Base-by-base conservation (phyloP, 2,888 invertebrate species). In the Leptinotarsa tumamoca region DNA sequence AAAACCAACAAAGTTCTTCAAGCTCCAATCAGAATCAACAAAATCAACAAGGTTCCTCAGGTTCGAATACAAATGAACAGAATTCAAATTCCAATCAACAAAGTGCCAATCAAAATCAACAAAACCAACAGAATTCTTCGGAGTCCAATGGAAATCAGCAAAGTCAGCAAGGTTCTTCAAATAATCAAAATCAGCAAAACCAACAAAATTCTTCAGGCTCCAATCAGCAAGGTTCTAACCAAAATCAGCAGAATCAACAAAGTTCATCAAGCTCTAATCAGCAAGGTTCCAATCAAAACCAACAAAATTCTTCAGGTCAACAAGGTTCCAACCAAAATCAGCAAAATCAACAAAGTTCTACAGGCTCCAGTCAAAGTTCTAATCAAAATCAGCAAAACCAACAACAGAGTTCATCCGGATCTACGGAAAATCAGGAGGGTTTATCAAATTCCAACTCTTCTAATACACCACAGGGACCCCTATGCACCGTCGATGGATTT, bases 401-500 rank as follows among this genome's bases (percentile, higher is more conserved):
- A 56, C 79, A 70, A 71, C 56, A 78, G 58, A 70, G 70, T 51
- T 67, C 78, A 21, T 75, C 75, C n/a, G 63, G 61, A 23, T 70
- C 78, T 51, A 66, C 14, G 14, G 67, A 17, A 27, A 73, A 73
- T 72, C 80, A 80, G 61, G 74, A 78, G 33, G 74, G 76, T 43
- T 76, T 49, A n/a, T 71, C 71, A 13, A 63, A 50, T 54, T 43
- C 52, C n/a, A 69, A 17, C 14, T 70, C 70, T 49, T 71, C 71
- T n/a, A 72, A 72, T n/a, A 68, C 10, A 17, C 2, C 51, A 17
- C 54, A 52, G 43, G 69, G 49, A 10, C 56, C 69, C 5, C 7
- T 23, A 1, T 94, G 95, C 85, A 88, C 87, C 17, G 86, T 89
- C 79, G 93, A 94, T 85, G 95, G 95, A 68, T 95, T 94, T 86